Evolutionary conservation across 2,113 vertebrate species (phyloP).

Genomic region (Podarcis cretensis): DNA sequence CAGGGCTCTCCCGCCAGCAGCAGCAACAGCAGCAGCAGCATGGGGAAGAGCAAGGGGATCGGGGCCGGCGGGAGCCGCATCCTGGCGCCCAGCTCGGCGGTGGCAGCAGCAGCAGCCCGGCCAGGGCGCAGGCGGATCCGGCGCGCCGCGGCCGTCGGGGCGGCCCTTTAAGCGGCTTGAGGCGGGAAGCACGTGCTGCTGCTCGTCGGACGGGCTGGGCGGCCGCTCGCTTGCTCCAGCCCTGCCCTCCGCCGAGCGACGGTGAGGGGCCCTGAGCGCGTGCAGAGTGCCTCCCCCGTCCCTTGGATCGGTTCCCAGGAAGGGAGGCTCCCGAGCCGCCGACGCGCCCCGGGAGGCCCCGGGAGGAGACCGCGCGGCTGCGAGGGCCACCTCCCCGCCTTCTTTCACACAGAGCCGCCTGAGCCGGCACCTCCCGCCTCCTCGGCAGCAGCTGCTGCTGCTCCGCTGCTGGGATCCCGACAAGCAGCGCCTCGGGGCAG

Average conservation of each 20-base stretch:
- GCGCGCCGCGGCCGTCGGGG: background rate
- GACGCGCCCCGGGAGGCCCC: background rate
- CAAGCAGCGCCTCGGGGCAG: background rate
- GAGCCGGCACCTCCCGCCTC: background rate
- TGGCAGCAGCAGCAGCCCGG: background rate
- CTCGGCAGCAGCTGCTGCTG: no score
- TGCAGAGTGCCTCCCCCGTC: background rate
- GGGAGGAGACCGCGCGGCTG: no score
- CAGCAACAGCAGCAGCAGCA: background rate
- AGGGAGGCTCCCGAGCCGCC: background rate
- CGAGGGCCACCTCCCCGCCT: background rate
- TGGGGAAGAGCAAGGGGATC: background rate
- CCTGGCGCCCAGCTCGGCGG: background rate
- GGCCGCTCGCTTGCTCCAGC: conserved; percentile 31
- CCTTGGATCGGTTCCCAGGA: background rate
- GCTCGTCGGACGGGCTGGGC: conserved; percentile 26
- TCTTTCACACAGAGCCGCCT: no score
- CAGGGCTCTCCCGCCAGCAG: conserved; percentile 3
- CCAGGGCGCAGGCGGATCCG: background rate
- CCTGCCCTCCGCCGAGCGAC: conserved; percentile 26
- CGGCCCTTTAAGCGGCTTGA: no score
- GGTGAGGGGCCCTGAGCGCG: background rate
- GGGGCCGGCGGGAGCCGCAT: conserved; percentile 4
- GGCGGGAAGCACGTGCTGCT: background rate
- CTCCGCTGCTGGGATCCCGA: background rate